Evolutionary conservation across 2,113 vertebrate genomes (phyloP), one percentile per base, ranked within the genome.

Genomic region (Mesoclemmys tuberculata): DNA sequence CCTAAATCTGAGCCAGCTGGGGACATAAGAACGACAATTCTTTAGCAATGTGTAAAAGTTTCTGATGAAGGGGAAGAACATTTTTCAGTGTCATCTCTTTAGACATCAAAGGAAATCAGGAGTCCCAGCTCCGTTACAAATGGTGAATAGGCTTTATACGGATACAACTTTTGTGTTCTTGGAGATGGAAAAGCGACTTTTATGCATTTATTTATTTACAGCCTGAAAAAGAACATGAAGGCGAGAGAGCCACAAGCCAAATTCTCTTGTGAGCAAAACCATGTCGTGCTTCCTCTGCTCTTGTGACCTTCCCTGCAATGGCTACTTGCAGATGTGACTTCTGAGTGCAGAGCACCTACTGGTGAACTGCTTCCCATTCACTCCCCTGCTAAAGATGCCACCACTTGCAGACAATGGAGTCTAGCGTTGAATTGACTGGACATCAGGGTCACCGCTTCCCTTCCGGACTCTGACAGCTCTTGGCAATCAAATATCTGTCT

Each of bases 71-170:
- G 35, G 31, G 46, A 55, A 44, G 44, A 52, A 2, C 31, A 0
- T 26, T 78, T n/a, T 38, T 12, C 14, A 55, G 58, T 0, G 0
- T 5, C 38, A 38, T 26, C 44, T 27, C 78, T 68, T 31, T 2
- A 68, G 49, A 4, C 49, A 44, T 10, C 38, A 26, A 38, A 56
- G 80, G 64, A 77, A 46, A 12, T 52, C 44, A 27, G 81, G 38
- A 7, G 11, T 58, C 84, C 48, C 54, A 1, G n/a, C 44, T 82
- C 77, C 61, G 5, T 80, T 77, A 5, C 84, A 46, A 9, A 51
- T 1, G 29, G 54, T 8, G 41, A 51, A 3, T 5, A 0, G 35
- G 10, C 80, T 35, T 27, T 6, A 29, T 51, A 51, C 64, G 68
- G 78, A 29, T 2, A 27, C 10, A 35, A 35, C 55, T 16, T 29